Evolutionary conservation across 2,113 vertebrate species (phyloP).

Genomic region (Microtus oregoni): DNA sequence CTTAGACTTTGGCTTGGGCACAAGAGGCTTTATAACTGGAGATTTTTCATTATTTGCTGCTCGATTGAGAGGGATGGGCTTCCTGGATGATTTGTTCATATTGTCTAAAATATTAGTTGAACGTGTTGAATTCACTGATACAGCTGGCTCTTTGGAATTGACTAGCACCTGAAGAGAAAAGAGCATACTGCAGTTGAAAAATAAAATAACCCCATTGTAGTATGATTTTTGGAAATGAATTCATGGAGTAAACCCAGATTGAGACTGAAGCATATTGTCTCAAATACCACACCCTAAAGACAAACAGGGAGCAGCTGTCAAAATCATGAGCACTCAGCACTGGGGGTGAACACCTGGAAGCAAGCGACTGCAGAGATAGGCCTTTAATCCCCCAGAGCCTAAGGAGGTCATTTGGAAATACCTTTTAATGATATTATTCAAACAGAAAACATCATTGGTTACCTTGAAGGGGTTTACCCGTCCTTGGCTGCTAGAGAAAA

Average conservation of each 20-base stretch:
- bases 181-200: slow-evolving; percentile 54
- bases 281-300: slow-evolving; percentile 23
- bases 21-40: slow-evolving; percentile 94
- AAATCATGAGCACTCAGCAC: background rate
- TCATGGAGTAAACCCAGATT: slow-evolving; percentile 57
- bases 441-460: slow-evolving; percentile 73
- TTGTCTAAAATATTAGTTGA: slow-evolving; percentile 92
- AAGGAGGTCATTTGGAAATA: background rate
- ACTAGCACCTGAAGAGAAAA: slow-evolving; percentile 88
- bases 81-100: slow-evolving; percentile 90
- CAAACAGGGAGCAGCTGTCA: background rate
- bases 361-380: background rate
- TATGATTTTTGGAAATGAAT: slow-evolving; percentile 42
- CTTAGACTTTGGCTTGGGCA: slow-evolving; percentile 92
- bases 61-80: slow-evolving; percentile 77
- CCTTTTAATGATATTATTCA: slow-evolving; percentile 26
- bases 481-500: slow-evolving; percentile 85
- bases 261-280: background rate
- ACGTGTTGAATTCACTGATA: slow-evolving; percentile 80
- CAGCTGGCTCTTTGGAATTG: slow-evolving; percentile 85
- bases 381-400: background rate
- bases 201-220: background rate
- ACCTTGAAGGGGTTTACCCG: slow-evolving; percentile 98
- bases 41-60: slow-evolving; percentile 85
- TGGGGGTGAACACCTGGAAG: background rate